Base-by-base conservation (phyloP, 2,888 invertebrate species). In the Pyrgus malvae region DNA sequence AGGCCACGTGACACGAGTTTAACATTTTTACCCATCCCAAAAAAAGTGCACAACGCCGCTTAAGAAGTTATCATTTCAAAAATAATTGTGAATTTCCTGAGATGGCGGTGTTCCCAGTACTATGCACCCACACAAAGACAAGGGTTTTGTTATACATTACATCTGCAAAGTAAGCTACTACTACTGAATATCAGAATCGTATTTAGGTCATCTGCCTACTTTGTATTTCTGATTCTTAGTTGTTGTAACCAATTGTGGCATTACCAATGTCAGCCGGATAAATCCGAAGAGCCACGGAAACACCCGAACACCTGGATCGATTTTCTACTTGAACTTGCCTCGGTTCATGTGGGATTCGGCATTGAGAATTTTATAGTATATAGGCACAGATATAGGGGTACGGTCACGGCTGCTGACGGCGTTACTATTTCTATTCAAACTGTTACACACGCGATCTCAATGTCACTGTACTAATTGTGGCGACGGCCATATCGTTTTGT, bases 321-420 rank as follows among this genome's bases (percentile, higher is more conserved):
- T 83, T 74, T 74, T 74, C 70, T 70, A 67, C 74, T 76, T 82
- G 77, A 84, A 80, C 82, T 79, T 78, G 74, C 65, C 60, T 48
- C 66, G 60, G 68, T 68, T 72, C 68, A 69, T 67, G 67, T 70
- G 61, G 62, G 68, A 59, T 59, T 46, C 63, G 62, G 57, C 71
- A 74, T 74, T 74, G 72, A 64, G 62, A 60, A 64, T 64, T 67
- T 64, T 67, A 67, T 68, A 65, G 61, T 48, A 58, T 61, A 72
- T 70, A 68, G 70, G 69, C 66, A 62, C 61, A 61, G 63, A 58
- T 61, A 72, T 70, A 68, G 70, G 69, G 66, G 62, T 61, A 61
- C 64, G 74, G 75, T 73, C 78, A 74, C 64, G 71, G 72, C 59
- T 69, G 57, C 56, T 61, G 51, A 56, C 64, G 68, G 65, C 65